phyloP scores from a whole-genome alignment of 2,797 vertebrate species.

The Cossypha dichroa region DNA sequence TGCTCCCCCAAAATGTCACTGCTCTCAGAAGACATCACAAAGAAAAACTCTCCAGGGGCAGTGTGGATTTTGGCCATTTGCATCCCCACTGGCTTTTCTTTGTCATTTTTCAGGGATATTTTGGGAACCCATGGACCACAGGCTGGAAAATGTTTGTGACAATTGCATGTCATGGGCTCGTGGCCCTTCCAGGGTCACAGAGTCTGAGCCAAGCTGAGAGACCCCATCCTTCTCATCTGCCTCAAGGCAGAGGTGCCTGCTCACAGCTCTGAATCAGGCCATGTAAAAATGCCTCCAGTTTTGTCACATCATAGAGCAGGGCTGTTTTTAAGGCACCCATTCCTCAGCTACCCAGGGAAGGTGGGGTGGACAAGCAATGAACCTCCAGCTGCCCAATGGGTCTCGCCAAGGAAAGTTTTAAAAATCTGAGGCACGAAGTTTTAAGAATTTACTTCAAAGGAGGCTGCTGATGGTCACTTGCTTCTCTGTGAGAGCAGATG shows the following conservation, averaged over 20 bases:
- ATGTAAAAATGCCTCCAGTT: background rate
- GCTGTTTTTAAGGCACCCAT: background rate
- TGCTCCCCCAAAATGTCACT: constrained; percentile 12
- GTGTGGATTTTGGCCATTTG: background rate
- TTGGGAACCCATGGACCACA: background rate
- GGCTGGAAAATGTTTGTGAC: background rate
- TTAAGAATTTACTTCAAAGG: background rate
- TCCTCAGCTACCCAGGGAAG: background rate
- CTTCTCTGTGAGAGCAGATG: background rate
- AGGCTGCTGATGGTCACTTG: background rate
- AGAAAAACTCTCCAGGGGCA: background rate
- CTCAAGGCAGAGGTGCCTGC: background rate
- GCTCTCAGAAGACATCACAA: background rate
- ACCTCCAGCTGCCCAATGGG: background rate
- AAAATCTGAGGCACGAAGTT: background rate
- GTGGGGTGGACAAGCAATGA: background rate
- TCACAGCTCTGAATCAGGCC: background rate
- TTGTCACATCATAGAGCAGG: background rate
- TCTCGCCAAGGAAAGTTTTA: background rate
- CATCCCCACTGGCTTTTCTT: background rate
- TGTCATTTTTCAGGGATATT: background rate
- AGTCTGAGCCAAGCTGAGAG: background rate
- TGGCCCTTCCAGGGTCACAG: background rate
- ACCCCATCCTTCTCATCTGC: background rate
- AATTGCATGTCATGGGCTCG: background rate